Evolutionary conservation across 1,140 invertebrate genomes (phyloP).

Genomic region (Nixonia krombeini): DNA sequence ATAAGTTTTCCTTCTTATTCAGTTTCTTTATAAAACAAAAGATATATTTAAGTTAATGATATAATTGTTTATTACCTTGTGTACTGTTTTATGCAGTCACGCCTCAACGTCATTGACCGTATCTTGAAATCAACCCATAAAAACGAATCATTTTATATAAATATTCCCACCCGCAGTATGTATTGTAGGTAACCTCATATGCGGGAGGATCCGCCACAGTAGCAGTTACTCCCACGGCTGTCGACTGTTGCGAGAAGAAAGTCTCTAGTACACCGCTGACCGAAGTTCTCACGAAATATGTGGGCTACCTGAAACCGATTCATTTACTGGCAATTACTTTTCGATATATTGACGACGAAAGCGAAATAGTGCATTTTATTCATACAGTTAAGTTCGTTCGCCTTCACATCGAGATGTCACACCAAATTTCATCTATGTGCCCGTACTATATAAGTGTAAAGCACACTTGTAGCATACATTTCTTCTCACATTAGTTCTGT

Average conservation of each 20-base stretch:
- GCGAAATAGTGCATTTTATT: neutral
- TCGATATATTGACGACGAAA: conserved; percentile 4
- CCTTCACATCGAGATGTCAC: too few relatives aligned
- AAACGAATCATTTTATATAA: conserved; percentile 37
- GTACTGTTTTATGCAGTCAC: too few relatives aligned
- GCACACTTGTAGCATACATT: too few relatives aligned
- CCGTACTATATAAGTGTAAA: too few relatives aligned
- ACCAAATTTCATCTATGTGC: too few relatives aligned
- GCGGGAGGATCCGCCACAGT: conserved; percentile 49
- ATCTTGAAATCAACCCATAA: conserved; percentile 4
- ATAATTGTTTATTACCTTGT: too few relatives aligned
- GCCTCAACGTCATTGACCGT: neutral
- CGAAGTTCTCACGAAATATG: conserved; percentile 58
- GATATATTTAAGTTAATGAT: too few relatives aligned
- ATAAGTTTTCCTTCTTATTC: too few relatives aligned
- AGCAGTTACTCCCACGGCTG: conserved; percentile 27
- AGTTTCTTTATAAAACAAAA: too few relatives aligned
- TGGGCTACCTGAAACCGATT: conserved; percentile 33
- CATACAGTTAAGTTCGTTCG: too few relatives aligned
- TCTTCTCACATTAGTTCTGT: too few relatives aligned
- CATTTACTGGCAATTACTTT: conserved; percentile 9
- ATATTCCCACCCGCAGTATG: conserved; percentile 50
- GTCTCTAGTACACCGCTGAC: conserved; percentile 38
- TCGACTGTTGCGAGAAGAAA: conserved; percentile 46
- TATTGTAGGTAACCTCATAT: conserved; percentile 36